Evolutionary conservation across 2,888 invertebrate species (phyloP).

Genomic region (Athripsodes cinereus): DNA sequence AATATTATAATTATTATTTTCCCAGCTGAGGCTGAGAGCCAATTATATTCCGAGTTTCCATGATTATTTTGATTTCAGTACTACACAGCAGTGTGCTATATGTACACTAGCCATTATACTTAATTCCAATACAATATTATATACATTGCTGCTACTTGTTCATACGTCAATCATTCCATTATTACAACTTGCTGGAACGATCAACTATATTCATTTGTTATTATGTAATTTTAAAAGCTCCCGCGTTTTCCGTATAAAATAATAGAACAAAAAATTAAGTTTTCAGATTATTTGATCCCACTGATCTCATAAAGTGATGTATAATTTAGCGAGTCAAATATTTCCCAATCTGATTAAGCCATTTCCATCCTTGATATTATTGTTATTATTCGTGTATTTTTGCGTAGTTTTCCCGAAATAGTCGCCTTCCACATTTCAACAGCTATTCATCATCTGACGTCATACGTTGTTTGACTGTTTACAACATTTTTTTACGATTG

Average conservation of each 20-base stretch:
- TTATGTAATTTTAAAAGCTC: not conserved
- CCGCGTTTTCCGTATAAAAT: too few relatives aligned
- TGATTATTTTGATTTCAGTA: conserved; percentile 11
- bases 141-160: too few relatives aligned
- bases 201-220: too few relatives aligned
- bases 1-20: not conserved
- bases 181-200: too few relatives aligned
- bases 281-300: too few relatives aligned
- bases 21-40: conserved; percentile 25
- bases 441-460: conserved; percentile 18
- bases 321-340: too few relatives aligned
- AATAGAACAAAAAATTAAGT: too few relatives aligned
- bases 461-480: conserved; percentile 17
- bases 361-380: too few relatives aligned
- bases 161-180: too few relatives aligned
- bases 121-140: not conserved
- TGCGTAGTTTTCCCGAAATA: conserved; percentile 18
- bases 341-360: too few relatives aligned
- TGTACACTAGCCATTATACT: not conserved
- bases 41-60: conserved; percentile 23
- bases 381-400: not conserved
- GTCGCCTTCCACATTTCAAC: conserved; percentile 12
- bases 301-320: too few relatives aligned
- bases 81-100: too few relatives aligned
- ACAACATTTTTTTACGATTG: conserved; percentile 1